Conservation (phyloP, 2,888 invertebrate species). For the Apoda limacodes region DNA sequence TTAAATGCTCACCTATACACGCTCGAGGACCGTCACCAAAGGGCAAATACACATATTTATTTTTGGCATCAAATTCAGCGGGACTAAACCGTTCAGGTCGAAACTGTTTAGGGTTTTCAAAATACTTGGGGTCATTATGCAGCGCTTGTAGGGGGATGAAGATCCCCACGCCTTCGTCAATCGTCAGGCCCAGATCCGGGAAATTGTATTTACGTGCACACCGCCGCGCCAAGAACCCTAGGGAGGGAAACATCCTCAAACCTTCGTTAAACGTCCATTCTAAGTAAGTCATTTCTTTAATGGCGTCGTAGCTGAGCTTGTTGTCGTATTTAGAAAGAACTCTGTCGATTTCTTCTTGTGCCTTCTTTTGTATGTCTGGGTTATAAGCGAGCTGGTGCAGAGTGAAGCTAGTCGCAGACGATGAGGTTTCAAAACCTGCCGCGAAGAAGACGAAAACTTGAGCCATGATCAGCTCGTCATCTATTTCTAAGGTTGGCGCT, state of each 20-base stretch:
- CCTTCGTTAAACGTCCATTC: too few relatives aligned
- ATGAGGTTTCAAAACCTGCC: constrained; percentile 23
- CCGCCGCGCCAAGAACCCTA: constrained; percentile 13
- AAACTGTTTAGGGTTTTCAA: constrained; percentile 23
- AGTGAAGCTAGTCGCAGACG: constrained; percentile 18
- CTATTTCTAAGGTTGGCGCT: constrained; percentile 14
- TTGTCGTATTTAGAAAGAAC: constrained; percentile 16
- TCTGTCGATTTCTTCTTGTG: constrained; percentile 26
- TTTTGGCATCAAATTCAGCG: constrained; percentile 2
- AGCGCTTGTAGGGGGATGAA: constrained; percentile 25
- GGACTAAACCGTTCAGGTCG: constrained; percentile 24
- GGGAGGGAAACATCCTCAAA: constrained; percentile 21
- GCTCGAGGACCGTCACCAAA: constrained; percentile 13
- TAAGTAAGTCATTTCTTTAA: constrained; percentile 19
- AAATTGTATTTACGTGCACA: constrained; percentile 19
- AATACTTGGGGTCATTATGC: constrained; percentile 27
- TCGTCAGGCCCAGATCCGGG: constrained; percentile 22
- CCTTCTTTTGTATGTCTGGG: constrained; percentile 25
- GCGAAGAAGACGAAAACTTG: constrained; percentile 23
- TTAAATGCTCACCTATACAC: constrained; percentile 10
- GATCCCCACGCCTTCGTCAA: constrained; percentile 23
- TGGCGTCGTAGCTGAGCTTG: constrained; percentile 17
- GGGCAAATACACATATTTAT: constrained; percentile 9
- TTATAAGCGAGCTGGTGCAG: constrained; percentile 28
- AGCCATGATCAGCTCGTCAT: constrained; percentile 18